These are phyloP conservation scores for Boleophthalmus pectinirostris DNA, from an alignment of 2,113 vertebrate species.

Conservation along the genomic window DNA sequence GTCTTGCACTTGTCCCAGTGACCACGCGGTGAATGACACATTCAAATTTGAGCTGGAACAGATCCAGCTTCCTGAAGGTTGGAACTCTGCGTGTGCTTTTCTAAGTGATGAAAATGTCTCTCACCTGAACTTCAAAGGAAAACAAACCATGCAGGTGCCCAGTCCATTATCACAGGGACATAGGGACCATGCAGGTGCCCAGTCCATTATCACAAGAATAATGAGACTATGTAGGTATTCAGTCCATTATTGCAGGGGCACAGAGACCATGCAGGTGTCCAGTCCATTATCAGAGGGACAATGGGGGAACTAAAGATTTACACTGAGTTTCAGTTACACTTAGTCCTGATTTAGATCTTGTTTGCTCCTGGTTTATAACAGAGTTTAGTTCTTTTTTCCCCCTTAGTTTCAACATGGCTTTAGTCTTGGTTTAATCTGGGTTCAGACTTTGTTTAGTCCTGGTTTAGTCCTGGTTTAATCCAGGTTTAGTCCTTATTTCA, in stretches of 20 bases:
- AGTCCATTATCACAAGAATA: too few relatives aligned
- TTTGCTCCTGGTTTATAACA: background rate
- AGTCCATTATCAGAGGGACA: background rate
- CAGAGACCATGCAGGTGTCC: too few relatives aligned
- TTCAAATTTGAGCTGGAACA: too few relatives aligned
- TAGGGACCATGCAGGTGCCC: too few relatives aligned
- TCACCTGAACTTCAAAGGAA: background rate
- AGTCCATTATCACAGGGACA: background rate
- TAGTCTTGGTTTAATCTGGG: background rate
- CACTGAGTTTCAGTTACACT: too few relatives aligned
- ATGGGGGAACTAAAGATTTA: too few relatives aligned
- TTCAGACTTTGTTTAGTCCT: background rate
- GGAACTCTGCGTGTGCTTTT: background rate
- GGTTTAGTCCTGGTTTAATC: background rate
- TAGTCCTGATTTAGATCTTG: background rate
- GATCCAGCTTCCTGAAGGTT: too few relatives aligned
- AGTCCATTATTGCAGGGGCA: too few relatives aligned
- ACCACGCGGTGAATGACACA: too few relatives aligned
- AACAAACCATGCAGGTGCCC: background rate
- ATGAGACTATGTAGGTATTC: too few relatives aligned
- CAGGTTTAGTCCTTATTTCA: background rate
- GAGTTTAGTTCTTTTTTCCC: too few relatives aligned
- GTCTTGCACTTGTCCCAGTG: too few relatives aligned
- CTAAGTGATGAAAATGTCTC: background rate
- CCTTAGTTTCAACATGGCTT: background rate